phyloP scores from a whole-genome alignment of 1,140 invertebrate species.

The Nephila pilipes region DNA sequence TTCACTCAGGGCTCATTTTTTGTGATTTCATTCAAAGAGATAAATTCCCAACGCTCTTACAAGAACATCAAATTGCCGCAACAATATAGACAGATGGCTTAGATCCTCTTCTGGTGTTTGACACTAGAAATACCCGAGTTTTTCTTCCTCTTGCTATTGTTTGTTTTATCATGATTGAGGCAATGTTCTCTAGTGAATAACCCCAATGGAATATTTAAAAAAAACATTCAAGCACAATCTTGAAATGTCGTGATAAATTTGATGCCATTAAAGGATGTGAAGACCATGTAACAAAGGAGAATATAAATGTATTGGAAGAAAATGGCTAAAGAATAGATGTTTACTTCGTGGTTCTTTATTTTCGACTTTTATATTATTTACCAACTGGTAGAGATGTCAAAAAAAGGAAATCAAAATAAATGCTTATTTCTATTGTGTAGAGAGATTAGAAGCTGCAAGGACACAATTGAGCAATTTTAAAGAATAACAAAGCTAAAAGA shows the following conservation, averaged over 20 bases:
- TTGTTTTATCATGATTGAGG: background rate
- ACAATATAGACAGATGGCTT: background rate
- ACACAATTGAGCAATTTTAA: no score
- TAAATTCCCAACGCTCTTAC: background rate
- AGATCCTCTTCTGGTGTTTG: background rate
- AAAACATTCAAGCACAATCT: background rate
- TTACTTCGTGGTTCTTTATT: no score
- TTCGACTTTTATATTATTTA: no score
- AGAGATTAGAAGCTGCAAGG: no score
- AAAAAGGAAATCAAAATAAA: no score
- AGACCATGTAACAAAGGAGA: no score
- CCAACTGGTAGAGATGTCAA: no score
- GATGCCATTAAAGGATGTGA: no score
- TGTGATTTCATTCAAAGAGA: background rate
- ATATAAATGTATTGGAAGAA: no score
- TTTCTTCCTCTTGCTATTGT: background rate
- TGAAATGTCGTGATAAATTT: background rate
- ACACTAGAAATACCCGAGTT: background rate
- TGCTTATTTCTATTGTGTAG: no score
- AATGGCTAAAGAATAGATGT: no score
- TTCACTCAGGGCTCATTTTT: conserved; percentile 11
- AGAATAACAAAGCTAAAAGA: no score
- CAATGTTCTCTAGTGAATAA: background rate
- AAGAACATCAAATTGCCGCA: background rate
- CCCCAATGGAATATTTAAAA: background rate